phyloP scores from a whole-genome alignment of 1,140 invertebrate genomes.

The Bradynema listronoti region DNA sequence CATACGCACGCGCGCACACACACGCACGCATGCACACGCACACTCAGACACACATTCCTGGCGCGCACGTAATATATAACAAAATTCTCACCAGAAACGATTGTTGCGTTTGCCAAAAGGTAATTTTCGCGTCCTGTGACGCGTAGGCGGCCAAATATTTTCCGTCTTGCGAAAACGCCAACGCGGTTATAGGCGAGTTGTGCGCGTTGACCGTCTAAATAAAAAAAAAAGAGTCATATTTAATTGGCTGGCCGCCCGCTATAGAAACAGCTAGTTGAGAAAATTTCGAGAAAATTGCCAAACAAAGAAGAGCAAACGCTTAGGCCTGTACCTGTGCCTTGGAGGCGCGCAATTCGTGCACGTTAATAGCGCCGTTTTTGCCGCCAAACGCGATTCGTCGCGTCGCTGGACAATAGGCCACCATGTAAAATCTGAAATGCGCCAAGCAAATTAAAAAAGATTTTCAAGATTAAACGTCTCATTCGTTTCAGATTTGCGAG shows the following conservation, averaged over 20 bases:
- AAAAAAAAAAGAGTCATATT: not conserved
- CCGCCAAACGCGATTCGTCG: slow-evolving; percentile 90
- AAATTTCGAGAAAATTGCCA: not conserved
- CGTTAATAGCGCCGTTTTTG: slow-evolving; percentile 78
- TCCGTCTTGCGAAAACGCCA: slow-evolving; percentile 90
- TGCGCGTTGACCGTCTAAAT: slow-evolving; percentile 77
- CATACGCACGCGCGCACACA: no score
- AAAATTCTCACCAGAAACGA: slow-evolving; percentile 60
- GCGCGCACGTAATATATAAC: not conserved
- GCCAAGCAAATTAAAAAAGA: no score
- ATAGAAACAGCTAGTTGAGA: not conserved
- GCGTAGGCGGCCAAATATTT: slow-evolving; percentile 93
- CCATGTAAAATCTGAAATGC: slow-evolving; percentile 64
- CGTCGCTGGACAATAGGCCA: slow-evolving; percentile 78
- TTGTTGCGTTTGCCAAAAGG: slow-evolving; percentile 89
- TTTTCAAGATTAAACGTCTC: no score
- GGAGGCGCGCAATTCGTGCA: slow-evolving; percentile 86
- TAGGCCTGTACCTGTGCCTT: slow-evolving; percentile 72
- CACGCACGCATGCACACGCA: no score
- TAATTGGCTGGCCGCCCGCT: not conserved
- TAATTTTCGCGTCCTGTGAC: slow-evolving; percentile 84
- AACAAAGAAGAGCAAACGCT: not conserved
- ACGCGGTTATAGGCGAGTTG: slow-evolving; percentile 74
- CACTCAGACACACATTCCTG: no score
- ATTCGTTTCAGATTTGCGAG: no score